These are phyloP conservation scores for Xyrichtys novacula DNA, from an alignment of 2,797 vertebrate genomes.

Conservation along the genomic window DNA sequence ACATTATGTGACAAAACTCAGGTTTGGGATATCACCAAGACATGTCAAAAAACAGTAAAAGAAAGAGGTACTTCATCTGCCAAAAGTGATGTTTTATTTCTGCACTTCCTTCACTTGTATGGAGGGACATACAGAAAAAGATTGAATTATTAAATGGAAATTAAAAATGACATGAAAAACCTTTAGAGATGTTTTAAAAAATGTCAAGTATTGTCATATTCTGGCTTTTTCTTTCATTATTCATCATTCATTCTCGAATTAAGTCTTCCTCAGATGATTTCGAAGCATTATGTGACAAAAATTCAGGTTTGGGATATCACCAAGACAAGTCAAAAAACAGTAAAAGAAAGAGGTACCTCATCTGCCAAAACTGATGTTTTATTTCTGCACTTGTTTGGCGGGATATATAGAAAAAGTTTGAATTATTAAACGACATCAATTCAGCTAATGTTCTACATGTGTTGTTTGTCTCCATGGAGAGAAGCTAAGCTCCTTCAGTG, in stretches of 20 bases:
- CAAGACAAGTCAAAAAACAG: constrained; percentile 17
- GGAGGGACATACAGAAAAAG: too few species aligned
- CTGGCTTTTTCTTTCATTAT: not conserved
- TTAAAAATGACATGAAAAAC: constrained; percentile 1
- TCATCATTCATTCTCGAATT: not conserved
- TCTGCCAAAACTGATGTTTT: constrained; percentile 35
- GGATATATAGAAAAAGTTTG: constrained; percentile 61
- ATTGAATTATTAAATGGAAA: too few species aligned
- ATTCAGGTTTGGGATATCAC: not conserved
- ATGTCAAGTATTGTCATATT: not conserved
- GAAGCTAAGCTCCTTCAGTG: constrained; percentile 59
- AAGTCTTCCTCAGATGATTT: too few species aligned
- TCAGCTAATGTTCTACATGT: constrained; percentile 73
- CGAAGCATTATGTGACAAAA: not conserved
- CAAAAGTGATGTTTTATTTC: too few species aligned
- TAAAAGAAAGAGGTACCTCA: constrained; percentile 20
- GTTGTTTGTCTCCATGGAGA: constrained; percentile 71
- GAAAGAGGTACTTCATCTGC: too few species aligned
- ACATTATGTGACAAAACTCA: too few species aligned
- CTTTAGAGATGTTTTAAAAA: not conserved
- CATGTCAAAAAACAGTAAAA: too few species aligned
- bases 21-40: too few species aligned
- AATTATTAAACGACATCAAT: constrained; percentile 79
- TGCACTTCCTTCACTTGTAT: too few species aligned
- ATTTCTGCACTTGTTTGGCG: constrained; percentile 60